Evolutionary conservation across 2,888 invertebrate species (phyloP).

Genomic region (Steinernema hermaphroditum): DNA sequence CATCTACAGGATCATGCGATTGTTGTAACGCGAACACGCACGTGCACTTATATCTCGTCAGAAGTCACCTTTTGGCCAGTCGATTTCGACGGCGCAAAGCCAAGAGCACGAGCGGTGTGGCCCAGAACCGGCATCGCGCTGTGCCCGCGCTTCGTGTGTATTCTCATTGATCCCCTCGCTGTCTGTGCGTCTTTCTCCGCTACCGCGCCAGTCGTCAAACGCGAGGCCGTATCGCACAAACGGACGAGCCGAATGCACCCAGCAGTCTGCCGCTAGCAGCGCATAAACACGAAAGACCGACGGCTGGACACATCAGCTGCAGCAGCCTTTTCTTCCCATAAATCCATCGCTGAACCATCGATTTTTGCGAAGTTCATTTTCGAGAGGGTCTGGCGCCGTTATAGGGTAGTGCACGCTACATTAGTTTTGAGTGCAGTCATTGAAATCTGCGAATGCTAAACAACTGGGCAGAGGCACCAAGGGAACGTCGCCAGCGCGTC

Average conservation of each 20-base stretch:
- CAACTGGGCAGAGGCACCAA: neutral
- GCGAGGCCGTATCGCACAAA: neutral
- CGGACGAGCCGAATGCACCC: slow-evolving; percentile 2
- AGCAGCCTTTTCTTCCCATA: neutral
- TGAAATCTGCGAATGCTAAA: neutral
- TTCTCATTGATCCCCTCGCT: neutral
- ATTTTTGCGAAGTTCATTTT: neutral
- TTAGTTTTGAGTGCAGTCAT: slow-evolving; percentile 14
- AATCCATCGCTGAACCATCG: neutral
- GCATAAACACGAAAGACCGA: slow-evolving; percentile 4
- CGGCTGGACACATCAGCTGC: neutral
- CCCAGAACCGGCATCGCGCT: no score
- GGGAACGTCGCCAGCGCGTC: neutral
- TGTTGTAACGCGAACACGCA: no score
- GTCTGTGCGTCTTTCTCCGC: neutral
- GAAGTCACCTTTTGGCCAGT: no score
- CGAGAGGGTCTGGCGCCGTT: neutral
- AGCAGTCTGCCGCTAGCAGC: neutral
- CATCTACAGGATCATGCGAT: no score
- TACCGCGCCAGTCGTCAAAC: neutral
- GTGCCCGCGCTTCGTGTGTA: neutral
- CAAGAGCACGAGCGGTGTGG: no score
- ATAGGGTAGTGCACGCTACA: neutral
- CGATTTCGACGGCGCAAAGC: no score
- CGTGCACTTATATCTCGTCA: no score